Base-by-base conservation (phyloP, 2,113 vertebrate species). In the Hyla sarda region DNA sequence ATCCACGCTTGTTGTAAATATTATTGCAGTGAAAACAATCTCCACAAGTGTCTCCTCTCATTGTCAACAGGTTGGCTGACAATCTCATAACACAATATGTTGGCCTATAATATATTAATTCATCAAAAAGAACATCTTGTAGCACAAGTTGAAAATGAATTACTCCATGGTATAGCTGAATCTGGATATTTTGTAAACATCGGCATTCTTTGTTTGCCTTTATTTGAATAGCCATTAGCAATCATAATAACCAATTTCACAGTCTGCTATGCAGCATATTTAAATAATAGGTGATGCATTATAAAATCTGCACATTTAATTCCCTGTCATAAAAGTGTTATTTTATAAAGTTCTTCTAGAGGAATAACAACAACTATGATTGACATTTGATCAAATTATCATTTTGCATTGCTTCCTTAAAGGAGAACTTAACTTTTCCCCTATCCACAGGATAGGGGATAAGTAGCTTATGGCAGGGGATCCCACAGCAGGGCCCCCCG, bases 81-180 rank as follows among this genome's bases (percentile, higher is more conserved):
- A 65, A 32, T 81, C 58, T 21, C 56, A 45, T 81, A 65, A 65
- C 37, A 62, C 58, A 81, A 65, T 47, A 47, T 81, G 56, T 58
- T 65, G 37, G 37, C 56, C 58, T 45, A 47, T 81, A 62, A 81
- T 81, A 81, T 81, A 81, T 65, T 65, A 62, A 81, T 81, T 65
- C 37, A 81, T 81, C 58, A 81, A 81, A 81, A 81, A 65, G 58
- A 65, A 81, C 78, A 81, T 81, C 34, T 81, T 47, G 56, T 45
- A 54, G 75, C 17, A 3, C 12, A 47, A 45, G 23, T 62, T 81
- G 56, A 81, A 47, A 65, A 81, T 65, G 56, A 81, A 81, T 81
- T 56, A 65, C 12, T 32, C 34, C 37, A 8, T 56, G 34, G 56
- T n/a, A 62, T 47, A 65, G 62, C 28, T 30, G 30, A 77, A 54